A percentile compares a stretch with the other conserved stretches of the same genome.
Evolutionary conservation across 1,140 invertebrate species (phyloP).

Genomic region (Bombus vancouverensis): DNA sequence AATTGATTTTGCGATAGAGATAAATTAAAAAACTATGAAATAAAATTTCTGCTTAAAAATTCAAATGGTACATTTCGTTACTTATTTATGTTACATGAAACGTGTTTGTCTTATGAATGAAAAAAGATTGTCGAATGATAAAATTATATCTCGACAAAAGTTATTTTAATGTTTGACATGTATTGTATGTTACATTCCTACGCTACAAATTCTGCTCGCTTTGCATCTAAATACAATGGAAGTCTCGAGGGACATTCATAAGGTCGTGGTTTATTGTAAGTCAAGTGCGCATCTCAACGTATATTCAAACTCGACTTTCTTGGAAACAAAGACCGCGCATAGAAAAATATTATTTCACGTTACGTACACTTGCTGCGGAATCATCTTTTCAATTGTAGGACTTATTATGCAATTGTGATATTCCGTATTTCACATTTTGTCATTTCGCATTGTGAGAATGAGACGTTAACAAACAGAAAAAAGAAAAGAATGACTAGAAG

Average conservation of each 20-base stretch:
- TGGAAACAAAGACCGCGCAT: not conserved
- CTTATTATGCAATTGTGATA: not conserved
- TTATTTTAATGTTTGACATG: not conserved
- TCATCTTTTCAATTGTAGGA: not conserved
- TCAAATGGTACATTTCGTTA: not conserved
- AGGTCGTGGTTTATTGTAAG: constrained; percentile 28
- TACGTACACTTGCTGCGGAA: not conserved
- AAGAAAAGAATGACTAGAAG: no score
- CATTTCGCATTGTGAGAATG: not conserved
- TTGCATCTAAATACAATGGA: constrained; percentile 18
- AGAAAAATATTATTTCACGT: constrained; percentile 2
- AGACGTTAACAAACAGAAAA: not conserved
- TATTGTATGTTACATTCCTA: not conserved
- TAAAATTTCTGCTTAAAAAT: not conserved
- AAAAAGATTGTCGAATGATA: not conserved
- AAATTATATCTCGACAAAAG: not conserved
- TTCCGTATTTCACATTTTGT: not conserved
- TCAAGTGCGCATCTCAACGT: constrained; percentile 19
- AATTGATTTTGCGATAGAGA: not conserved
- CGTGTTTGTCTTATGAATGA: not conserved
- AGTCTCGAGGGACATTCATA: constrained; percentile 15
- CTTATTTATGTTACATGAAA: not conserved
- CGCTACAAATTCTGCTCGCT: not conserved
- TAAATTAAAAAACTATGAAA: not conserved
- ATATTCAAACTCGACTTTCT: constrained; percentile 11